These are phyloP conservation scores for Cecropterus lyciades DNA, from an alignment of 1,140 invertebrate genomes.

Conservation along the genomic window DNA sequence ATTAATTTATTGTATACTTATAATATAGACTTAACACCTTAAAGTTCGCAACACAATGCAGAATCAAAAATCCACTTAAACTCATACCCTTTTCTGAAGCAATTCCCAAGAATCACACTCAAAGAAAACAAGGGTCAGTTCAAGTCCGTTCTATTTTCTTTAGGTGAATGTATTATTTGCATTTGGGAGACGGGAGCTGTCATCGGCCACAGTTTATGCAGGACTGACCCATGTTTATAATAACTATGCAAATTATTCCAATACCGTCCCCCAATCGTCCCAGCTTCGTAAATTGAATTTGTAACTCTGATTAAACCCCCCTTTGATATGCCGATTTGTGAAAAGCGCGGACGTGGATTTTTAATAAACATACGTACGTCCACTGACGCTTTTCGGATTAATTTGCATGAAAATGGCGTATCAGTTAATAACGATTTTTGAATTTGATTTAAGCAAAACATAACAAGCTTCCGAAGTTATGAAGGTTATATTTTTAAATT, in stretches of 20 bases:
- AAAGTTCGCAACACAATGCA: too few species aligned
- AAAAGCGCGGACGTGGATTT: slow-evolving; percentile 46
- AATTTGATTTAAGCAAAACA: slow-evolving; percentile 3
- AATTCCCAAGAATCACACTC: not conserved
- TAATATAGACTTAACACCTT: too few species aligned
- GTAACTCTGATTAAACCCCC: slow-evolving; percentile 76
- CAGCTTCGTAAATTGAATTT: slow-evolving; percentile 74
- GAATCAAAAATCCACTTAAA: too few species aligned
- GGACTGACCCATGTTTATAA: slow-evolving; percentile 79
- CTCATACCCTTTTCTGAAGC: not conserved
- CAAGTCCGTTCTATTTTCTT: slow-evolving; percentile 27
- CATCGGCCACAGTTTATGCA: slow-evolving; percentile 69
- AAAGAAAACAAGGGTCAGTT: slow-evolving; percentile 4
- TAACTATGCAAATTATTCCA: slow-evolving; percentile 81
- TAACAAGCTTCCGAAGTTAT: not conserved
- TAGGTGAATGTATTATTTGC: slow-evolving; percentile 53
- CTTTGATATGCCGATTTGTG: slow-evolving; percentile 65
- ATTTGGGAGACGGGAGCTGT: slow-evolving; percentile 65
- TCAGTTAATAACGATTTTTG: slow-evolving; percentile 9
- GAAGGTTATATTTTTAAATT: too few species aligned
- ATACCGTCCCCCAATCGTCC: slow-evolving; percentile 69
- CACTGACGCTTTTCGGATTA: slow-evolving; percentile 16
- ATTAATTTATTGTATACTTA: too few species aligned
- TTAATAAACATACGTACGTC: slow-evolving; percentile 33
- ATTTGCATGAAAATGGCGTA: slow-evolving; percentile 26